Evolutionary conservation across 2,797 vertebrate species (phyloP), one percentile per base, ranked within the genome.

Genomic region (Aselliscus stoliczkanus): DNA sequence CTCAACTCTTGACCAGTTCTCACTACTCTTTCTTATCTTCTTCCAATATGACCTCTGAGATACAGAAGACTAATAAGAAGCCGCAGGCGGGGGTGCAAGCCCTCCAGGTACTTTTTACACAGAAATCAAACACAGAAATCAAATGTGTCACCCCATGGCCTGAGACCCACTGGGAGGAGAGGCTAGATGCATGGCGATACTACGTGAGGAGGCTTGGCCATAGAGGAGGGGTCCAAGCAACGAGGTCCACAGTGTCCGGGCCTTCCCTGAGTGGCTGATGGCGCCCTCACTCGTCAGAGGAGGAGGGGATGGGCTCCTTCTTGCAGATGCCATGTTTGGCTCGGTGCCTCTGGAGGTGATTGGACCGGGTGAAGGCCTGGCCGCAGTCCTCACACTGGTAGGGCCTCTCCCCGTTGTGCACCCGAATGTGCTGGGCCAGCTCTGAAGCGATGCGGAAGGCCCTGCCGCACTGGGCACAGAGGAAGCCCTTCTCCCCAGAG

Each of bases 391-490:
- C 76, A 93, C 96, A 97, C 13, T 83, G 80, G 42, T 90, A 96
- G 1, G 94, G 94, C 67, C 88, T 85, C 69, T 97, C 76, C 0
- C 80, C 90, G 1, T 54, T 96, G 96, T 98, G 98, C 79, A 95
- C 95, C 14, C 93, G 85, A 94, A 97, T 93, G 64, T 99, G 98
- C 95, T 98, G 97, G 2, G 97, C 72, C 8, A 99, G 98, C 95
- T 98, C 98, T 0, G 97, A 75, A 1, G 94, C 72, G 0, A 89
- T 64, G 37, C 83, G 29, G 42, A 96, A 97, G 1, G 98, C 98
- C 84, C 97, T 98, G 97, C 98, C 97, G 25, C 98, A 98, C 65
- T 98, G 89, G 2, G 97, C 96, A 12, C 98, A 98, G 50, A 98
- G 97, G 92, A 98, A 98, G 83, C 98, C 98, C 97, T 97, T 98